Evolutionary conservation across 2,888 invertebrate genomes (phyloP), one percentile per base, ranked within the genome.

Genomic region (Nipponacmea schrenckii): DNA sequence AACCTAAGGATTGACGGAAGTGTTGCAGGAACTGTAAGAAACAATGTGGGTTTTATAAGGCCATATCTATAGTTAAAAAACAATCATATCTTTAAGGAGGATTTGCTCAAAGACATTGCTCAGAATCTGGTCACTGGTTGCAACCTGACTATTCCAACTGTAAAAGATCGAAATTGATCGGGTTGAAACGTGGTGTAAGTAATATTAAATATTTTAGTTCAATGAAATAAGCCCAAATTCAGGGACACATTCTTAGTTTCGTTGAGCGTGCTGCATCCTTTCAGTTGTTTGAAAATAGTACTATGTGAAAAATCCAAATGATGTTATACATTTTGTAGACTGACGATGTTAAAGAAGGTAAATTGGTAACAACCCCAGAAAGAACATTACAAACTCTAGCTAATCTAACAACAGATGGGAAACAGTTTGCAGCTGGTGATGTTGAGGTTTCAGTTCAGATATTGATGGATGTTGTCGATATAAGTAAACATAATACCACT

Each of bases 381-480:
- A 24, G 26, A 3, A 62, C 66, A 24, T 20, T 66, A 14, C 15
- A 62, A 15, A 56, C 31, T 24, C 66, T 70, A 1, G 63, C 24
- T n/a, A 62, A 66, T 44, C 39, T 70, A 17, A 70, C 70, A 39
- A 48, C 14, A 17, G 56, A 24, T 24, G 24, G 26, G 15, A 39
- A 65, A 44, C 27, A 39, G 17, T 56, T 70, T 56, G 65, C 62
- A 31, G 46, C 66, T 2, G 70, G 70, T 14, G 70, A 70, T 44
- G 24, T 70, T 15, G 62, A 66, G 15, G 15, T 56, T 20, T 56
- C 70, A 39, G 65, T 70, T 14, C 14, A 70, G 46, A 70, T 70
- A 50, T 56, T 70, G 20, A 44, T 65, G 20, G 46, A 62, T 46
- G 62, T 70, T 39, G n/a, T 66, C 10, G 24, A 66, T 46, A 66